Percentiles rank a stretch among this genome's conserved stretches.
phyloP scores from a whole-genome alignment of 2,888 invertebrate genomes.

The Volucella bombylans region DNA sequence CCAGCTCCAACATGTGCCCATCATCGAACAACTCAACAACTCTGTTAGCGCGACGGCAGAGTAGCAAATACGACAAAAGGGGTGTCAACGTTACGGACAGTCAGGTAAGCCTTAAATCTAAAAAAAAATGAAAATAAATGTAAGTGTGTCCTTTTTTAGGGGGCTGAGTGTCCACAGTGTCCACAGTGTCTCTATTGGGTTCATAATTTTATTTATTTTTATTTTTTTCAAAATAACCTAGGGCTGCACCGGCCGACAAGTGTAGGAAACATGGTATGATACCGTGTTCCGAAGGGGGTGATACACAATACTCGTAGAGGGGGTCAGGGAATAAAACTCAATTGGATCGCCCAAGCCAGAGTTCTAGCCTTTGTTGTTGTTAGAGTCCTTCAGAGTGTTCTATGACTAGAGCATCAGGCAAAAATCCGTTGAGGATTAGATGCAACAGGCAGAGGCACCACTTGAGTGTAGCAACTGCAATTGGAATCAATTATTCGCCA shows the following conservation, averaged over 20 bases:
- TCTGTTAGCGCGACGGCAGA: slow-evolving; percentile 81
- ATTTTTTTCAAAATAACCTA: too few species aligned
- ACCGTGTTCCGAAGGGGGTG: too few species aligned
- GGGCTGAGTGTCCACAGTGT: too few species aligned
- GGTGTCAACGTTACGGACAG: slow-evolving; percentile 82
- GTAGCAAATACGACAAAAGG: slow-evolving; percentile 83
- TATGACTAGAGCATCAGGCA: not conserved
- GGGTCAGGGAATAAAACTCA: too few species aligned
- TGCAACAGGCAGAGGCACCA: not conserved
- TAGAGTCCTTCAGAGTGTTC: slow-evolving; percentile 31
- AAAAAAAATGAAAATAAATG: not conserved
- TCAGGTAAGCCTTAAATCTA: slow-evolving; percentile 78
- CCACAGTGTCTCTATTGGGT: too few species aligned
- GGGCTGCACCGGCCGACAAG: too few species aligned
- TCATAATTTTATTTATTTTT: too few species aligned
- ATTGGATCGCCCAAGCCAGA: not conserved
- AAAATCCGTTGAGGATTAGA: not conserved
- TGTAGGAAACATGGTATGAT: too few species aligned
- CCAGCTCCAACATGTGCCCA: slow-evolving; percentile 79
- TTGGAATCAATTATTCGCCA: slow-evolving; percentile 48
- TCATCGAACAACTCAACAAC: slow-evolving; percentile 76
- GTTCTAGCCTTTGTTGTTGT: slow-evolving; percentile 9
- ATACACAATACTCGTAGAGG: too few species aligned
- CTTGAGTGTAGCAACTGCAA: slow-evolving; percentile 31
- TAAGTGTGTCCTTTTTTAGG: not conserved